Percentiles rank a stretch among this genome's conserved stretches.
Evolutionary conservation across 2,888 invertebrate genomes (phyloP).

Genomic region (Melanargia galathea): DNA sequence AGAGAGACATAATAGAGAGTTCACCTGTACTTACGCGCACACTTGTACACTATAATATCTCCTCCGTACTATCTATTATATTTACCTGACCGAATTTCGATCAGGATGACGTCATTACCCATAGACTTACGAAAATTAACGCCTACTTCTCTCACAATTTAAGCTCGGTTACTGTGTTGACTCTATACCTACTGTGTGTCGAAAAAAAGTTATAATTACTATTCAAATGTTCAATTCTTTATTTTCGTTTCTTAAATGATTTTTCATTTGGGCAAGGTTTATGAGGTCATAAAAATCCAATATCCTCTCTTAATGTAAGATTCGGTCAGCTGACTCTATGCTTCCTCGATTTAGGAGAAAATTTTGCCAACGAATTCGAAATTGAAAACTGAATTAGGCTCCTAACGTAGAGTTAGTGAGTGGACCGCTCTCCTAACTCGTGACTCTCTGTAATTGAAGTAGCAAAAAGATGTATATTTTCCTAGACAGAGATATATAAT

Average conservation of each 20-base stretch:
- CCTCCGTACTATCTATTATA: too few species aligned
- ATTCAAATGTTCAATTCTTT: background rate
- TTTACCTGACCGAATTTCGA: too few species aligned
- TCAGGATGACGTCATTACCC: too few species aligned
- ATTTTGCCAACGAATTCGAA: conserved; percentile 1
- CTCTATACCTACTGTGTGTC: too few species aligned
- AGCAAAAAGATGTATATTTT: background rate
- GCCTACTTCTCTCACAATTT: too few species aligned
- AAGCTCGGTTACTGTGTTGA: too few species aligned
- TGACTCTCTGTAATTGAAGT: background rate
- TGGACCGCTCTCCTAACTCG: background rate
- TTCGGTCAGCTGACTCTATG: conserved; percentile 6
- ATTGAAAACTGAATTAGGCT: conserved; percentile 24
- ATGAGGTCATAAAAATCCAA: conserved; percentile 22
- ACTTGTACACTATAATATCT: too few species aligned
- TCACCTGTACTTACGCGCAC: too few species aligned
- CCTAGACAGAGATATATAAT: too few species aligned
- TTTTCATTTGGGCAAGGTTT: conserved; percentile 10
- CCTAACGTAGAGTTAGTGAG: conserved; percentile 6
- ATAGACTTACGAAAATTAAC: too few species aligned
- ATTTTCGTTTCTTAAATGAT: background rate
- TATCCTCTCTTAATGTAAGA: conserved; percentile 15
- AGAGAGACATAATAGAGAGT: too few species aligned
- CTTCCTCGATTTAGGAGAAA: conserved; percentile 1
- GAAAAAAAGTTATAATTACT: background rate